Percentiles rank a stretch among this genome's conserved stretches.
Evolutionary conservation across 2,113 vertebrate genomes (phyloP).

Genomic region (Chionomys nivalis): DNA sequence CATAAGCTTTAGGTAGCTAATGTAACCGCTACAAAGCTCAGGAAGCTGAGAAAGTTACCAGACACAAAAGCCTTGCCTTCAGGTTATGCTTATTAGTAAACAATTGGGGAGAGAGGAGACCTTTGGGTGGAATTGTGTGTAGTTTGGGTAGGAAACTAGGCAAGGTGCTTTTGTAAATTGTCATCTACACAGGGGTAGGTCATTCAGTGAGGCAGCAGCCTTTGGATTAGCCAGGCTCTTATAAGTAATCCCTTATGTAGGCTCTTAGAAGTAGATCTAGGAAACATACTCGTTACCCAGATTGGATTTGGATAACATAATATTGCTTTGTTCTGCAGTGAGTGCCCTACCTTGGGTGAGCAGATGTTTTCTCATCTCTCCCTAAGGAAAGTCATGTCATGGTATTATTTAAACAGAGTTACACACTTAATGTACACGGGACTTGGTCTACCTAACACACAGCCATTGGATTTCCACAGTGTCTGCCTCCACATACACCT

Average conservation of each 20-base stretch:
- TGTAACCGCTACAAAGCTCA: not conserved
- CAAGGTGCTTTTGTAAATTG: not conserved
- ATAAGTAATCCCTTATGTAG: not conserved
- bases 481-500: not conserved
- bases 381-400: not conserved
- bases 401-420: not conserved
- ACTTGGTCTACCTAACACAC: not conserved
- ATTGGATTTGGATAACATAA: not conserved
- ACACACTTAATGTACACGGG: not conserved
- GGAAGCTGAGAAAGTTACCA: not conserved
- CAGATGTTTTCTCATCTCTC: not conserved
- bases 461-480: not conserved
- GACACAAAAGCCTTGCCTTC: not conserved
- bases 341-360: not conserved
- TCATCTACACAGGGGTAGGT: not conserved
- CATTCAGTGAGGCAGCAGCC: not conserved
- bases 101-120: not conserved
- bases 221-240: not conserved
- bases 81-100: not conserved
- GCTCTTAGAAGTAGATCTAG: not conserved
- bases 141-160: not conserved
- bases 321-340: not conserved
- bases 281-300: not conserved
- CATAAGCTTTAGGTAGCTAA: not conserved
- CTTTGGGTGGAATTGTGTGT: not conserved